Evolutionary conservation across 2,888 invertebrate genomes (phyloP), one percentile per base, ranked within the genome.

Genomic region (Adineta ricciae): DNA sequence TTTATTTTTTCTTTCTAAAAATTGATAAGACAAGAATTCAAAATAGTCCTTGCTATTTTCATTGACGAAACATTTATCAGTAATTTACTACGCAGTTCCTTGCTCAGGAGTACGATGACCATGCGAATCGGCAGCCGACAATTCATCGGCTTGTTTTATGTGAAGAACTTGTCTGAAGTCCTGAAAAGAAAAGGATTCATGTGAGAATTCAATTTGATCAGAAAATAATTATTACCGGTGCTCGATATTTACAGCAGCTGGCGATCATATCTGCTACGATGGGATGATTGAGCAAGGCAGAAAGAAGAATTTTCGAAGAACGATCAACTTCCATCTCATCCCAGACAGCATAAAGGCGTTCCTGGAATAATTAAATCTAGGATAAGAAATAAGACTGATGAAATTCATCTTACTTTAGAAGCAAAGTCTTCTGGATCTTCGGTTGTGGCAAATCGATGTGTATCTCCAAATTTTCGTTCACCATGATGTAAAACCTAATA

Each of bases 361-460:
- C 78, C 84, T 86, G 16, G 16, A 72, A 83, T 50, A 1, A 56
- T 19, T 38, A 8, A 38, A 84, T 83, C 54, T 38, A 19, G 83
- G 32, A n/a, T 52, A 7, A 41, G 36, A 86, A 83, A 84, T 0
- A 49, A 32, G 54, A 52, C 32, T 52, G n/a, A 73, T 1, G 24
- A 27, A 83, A 84, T 21, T 19, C 14, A 38, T 87, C 88, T 87
- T 87, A 90, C 90, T 87, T 87, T 88, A 21, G 90, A 90, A 50
- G 89, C 88, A 41, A 88, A 88, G 86, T 90, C 89, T 83, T 90
- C 90, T 9, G 89, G 89, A 86, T 90, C 90, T 32, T 89, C 87
- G 16, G 88, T 88, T 0, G 88, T 88, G 87, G 88, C 88, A 87
- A 89, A 90, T 38, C 90, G 87, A 87, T 90, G 89, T 84, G 89